Conservation (phyloP, 2,888 invertebrate genomes). For the Melinopterus prodromus region DNA sequence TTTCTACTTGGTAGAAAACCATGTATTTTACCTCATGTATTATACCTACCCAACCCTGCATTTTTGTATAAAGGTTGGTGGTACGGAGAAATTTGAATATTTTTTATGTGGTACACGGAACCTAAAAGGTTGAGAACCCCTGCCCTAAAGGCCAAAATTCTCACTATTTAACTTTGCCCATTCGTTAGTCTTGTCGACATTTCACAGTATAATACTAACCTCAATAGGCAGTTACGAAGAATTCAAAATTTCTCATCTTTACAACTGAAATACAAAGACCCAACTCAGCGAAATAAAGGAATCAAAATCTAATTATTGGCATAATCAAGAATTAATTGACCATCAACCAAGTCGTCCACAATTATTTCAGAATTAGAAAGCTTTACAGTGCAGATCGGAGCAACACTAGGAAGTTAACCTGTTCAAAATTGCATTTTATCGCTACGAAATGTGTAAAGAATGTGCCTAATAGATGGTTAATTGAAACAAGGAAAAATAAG, state of each 20-base stretch:
- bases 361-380: conserved; percentile 29
- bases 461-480: conserved; percentile 11
- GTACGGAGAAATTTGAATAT: too few species aligned
- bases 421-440: conserved; percentile 22
- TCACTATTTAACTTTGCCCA: too few species aligned
- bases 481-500: background rate
- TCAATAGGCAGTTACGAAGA: too few species aligned
- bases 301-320: background rate
- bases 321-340: background rate
- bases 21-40: too few species aligned
- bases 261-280: background rate
- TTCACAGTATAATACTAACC: too few species aligned
- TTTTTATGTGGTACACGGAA: too few species aligned
- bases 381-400: conserved; percentile 18
- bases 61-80: too few species aligned
- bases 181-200: too few species aligned
- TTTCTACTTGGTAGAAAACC: too few species aligned
- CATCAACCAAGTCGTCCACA: conserved; percentile 18
- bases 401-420: conserved; percentile 24
- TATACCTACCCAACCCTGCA: too few species aligned
- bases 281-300: background rate
- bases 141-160: too few species aligned
- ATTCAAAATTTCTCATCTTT: background rate
- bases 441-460: conserved; percentile 15
- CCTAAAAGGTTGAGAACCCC: too few species aligned